Evolutionary conservation across 2,888 invertebrate species (phyloP).

Genomic region (Pollenia amentaria): DNA sequence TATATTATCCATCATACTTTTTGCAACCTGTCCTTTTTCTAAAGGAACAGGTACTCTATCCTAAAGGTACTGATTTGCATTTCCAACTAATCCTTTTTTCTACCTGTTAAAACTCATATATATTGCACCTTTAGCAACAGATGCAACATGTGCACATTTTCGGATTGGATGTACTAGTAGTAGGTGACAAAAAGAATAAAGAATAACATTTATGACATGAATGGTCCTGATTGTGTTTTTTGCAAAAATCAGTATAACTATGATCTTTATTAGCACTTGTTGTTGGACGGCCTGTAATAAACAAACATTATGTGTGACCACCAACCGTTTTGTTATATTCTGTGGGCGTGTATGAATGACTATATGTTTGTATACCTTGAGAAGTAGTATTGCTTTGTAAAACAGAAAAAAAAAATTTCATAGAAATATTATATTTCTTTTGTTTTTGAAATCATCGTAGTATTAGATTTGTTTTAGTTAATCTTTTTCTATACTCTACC

Average conservation of each 20-base stretch:
- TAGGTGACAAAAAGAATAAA: conserved; percentile 9
- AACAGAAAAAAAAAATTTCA: conserved; percentile 1
- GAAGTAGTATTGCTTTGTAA: neutral
- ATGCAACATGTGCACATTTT: conserved; percentile 8
- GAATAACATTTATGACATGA: conserved; percentile 46
- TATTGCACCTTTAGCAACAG: conserved; percentile 42
- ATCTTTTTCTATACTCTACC: neutral
- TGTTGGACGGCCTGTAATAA: neutral
- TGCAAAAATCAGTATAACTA: conserved; percentile 13
- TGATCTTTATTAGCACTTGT: conserved; percentile 29
- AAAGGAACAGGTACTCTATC: conserved; percentile 16
- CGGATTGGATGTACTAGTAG: neutral
- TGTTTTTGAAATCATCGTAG: neutral
- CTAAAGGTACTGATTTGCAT: conserved; percentile 42
- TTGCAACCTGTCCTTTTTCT: conserved; percentile 35
- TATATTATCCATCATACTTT: neutral
- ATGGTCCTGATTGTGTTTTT: conserved; percentile 16
- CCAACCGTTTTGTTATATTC: conserved; percentile 47
- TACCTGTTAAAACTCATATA: conserved; percentile 25
- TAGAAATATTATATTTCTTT: conserved; percentile 8
- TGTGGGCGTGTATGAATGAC: conserved; percentile 48
- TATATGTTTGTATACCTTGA: conserved; percentile 1
- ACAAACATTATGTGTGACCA: neutral
- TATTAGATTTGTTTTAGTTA: conserved; percentile 4
- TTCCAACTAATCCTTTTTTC: conserved; percentile 52